Percentiles rank a stretch among this genome's conserved stretches.
phyloP scores from a whole-genome alignment of 2,113 vertebrate species.

The Rhinopomastus cyanomelas region DNA sequence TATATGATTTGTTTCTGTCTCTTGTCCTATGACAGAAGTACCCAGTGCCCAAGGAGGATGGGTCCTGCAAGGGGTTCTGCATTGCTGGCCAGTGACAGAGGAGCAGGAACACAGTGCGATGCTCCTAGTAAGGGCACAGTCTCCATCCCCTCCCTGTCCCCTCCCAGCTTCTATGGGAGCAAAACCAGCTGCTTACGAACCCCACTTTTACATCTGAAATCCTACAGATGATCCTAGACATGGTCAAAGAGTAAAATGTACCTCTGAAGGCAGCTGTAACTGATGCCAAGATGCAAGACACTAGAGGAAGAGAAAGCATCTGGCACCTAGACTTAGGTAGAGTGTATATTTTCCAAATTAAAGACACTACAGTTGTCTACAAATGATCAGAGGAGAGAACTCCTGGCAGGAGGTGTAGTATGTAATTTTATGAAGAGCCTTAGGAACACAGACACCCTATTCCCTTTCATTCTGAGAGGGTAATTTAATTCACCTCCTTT shows the following conservation, averaged over 20 bases:
- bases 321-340: background rate
- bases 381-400: background rate
- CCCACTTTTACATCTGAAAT: background rate
- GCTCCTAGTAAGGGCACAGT: background rate
- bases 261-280: background rate
- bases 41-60: background rate
- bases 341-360: constrained; percentile 1
- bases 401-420: background rate
- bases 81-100: background rate
- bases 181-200: background rate
- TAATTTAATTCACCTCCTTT: background rate
- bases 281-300: background rate
- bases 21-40: background rate
- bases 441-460: background rate
- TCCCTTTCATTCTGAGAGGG: background rate
- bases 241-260: background rate
- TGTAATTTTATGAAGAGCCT: background rate
- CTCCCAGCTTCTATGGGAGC: background rate
- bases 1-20: background rate
- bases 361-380: background rate
- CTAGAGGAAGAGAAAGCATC: background rate
- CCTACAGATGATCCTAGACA: background rate
- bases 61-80: background rate
- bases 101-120: background rate
- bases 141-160: background rate